A percentile compares a stretch with the other conserved stretches of the same genome.
Evolutionary conservation across 2,888 invertebrate genomes (phyloP).

Genomic region (Teinopalpus imperialis): DNA sequence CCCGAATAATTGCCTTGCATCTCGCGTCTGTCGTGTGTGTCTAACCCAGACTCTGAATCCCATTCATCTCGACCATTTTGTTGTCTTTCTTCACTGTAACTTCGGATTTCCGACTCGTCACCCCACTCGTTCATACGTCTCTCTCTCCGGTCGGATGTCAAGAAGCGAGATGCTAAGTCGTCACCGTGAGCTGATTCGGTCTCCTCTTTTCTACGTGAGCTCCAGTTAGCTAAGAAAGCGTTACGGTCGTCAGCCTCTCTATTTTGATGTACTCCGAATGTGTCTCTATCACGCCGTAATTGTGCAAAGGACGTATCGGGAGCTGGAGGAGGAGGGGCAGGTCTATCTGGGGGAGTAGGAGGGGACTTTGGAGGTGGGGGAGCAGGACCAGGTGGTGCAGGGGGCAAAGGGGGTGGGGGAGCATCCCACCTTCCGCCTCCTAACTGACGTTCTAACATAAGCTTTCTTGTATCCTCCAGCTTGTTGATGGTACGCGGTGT

Average conservation of each 20-base stretch:
- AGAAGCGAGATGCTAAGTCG: slow-evolving; percentile 67
- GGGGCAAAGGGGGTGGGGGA: slow-evolving; percentile 84
- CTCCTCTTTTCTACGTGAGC: slow-evolving; percentile 66
- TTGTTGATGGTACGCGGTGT: slow-evolving; percentile 89
- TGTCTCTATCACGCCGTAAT: slow-evolving; percentile 86
- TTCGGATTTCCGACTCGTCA: slow-evolving; percentile 62
- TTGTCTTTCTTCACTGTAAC: slow-evolving; percentile 59
- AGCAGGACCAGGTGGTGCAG: slow-evolving; percentile 83
- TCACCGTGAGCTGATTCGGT: slow-evolving; percentile 60
- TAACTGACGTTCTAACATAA: slow-evolving; percentile 92
- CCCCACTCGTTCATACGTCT: slow-evolving; percentile 66
- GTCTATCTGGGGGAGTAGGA: slow-evolving; percentile 77
- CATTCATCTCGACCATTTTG: slow-evolving; percentile 67
- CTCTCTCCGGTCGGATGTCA: slow-evolving; percentile 66
- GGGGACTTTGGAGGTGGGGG: slow-evolving; percentile 84
- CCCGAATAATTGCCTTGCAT: slow-evolving; percentile 66
- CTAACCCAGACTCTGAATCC: slow-evolving; percentile 72
- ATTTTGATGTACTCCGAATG: slow-evolving; percentile 88
- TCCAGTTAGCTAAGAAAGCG: slow-evolving; percentile 76
- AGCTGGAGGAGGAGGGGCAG: slow-evolving; percentile 78
- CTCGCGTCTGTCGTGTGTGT: slow-evolving; percentile 51
- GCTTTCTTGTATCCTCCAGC: slow-evolving; percentile 91
- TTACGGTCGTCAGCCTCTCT: slow-evolving; percentile 80
- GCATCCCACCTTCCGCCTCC: slow-evolving; percentile 85
- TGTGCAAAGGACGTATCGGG: slow-evolving; percentile 84